phyloP scores from a whole-genome alignment of 2,113 vertebrate species.

The Otolemur garnettii region DNA sequence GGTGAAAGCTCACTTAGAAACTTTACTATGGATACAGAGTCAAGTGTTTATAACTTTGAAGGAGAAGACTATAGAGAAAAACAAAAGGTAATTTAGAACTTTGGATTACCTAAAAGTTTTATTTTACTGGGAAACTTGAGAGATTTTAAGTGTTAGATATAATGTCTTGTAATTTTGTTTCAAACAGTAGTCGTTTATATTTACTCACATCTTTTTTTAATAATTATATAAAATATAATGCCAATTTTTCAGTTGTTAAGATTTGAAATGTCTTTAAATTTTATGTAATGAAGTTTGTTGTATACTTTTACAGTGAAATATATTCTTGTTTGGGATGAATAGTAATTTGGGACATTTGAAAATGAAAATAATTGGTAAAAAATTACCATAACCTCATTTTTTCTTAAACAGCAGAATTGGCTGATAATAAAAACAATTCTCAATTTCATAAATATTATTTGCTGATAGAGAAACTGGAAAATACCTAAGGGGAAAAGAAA shows the following conservation, averaged over 20 bases:
- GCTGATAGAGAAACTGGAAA: conserved; percentile 7
- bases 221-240: conserved; percentile 11
- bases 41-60: conserved; percentile 98
- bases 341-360: conserved; percentile 26
- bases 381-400: not conserved
- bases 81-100: conserved; percentile 93
- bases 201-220: conserved; percentile 19
- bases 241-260: not conserved
- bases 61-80: conserved; percentile 99
- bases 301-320: not conserved
- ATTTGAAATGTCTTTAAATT: conserved; percentile 20
- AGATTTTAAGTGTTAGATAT: conserved; percentile 47
- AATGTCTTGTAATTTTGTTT: conserved; percentile 12
- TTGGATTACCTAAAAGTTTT: not conserved
- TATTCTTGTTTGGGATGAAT: not conserved
- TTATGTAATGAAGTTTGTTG: not conserved
- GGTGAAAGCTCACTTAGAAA: conserved; percentile 97
- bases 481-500: not conserved
- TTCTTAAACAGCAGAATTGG: not conserved
- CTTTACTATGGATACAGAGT: conserved; percentile 98
- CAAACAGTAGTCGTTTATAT: not conserved
- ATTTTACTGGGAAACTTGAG: conserved; percentile 3
- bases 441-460: conserved; percentile 10
- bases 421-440: not conserved
- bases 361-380: conserved; percentile 26